Evolutionary conservation across 2,888 invertebrate genomes (phyloP).

Genomic region (Zele albiditarsus): DNA sequence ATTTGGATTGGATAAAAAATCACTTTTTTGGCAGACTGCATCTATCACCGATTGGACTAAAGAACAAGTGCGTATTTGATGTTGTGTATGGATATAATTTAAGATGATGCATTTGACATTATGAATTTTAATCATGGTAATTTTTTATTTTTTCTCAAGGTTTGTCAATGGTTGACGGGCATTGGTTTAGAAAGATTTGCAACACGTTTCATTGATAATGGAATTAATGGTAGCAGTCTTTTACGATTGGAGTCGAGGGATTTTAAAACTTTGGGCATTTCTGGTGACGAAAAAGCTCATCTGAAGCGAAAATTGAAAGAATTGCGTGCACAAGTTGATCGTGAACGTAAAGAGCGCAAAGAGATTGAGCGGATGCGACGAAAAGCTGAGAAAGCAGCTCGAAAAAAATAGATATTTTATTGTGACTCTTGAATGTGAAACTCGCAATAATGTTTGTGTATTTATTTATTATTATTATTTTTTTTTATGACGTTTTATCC

Average conservation of each 20-base stretch:
- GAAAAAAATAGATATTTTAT: conserved; percentile 71
- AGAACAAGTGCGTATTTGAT: conserved; percentile 77
- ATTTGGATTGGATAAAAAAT: conserved; percentile 77
- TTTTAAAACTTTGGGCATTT: conserved; percentile 89
- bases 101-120: neutral
- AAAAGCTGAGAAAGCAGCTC: conserved; percentile 88
- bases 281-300: conserved; percentile 86
- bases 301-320: conserved; percentile 91
- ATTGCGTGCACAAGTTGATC: conserved; percentile 83
- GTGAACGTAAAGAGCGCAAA: conserved; percentile 89
- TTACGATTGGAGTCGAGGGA: conserved; percentile 92
- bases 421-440: conserved; percentile 29
- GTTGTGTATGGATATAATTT: neutral
- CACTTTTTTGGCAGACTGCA: conserved; percentile 81
- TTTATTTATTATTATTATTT: conserved; percentile 23
- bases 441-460: conserved; percentile 33
- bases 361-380: conserved; percentile 88
- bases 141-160: conserved; percentile 74
- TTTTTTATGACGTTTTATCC: conserved; percentile 24
- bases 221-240: conserved; percentile 90
- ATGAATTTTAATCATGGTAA: neutral
- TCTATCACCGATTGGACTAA: conserved; percentile 84
- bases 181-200: conserved; percentile 89
- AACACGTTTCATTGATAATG: conserved; percentile 89
- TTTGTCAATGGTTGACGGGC: conserved; percentile 93